Evolutionary conservation across 2,113 vertebrate species (phyloP).

Genomic region (Osmerus mordax): DNA sequence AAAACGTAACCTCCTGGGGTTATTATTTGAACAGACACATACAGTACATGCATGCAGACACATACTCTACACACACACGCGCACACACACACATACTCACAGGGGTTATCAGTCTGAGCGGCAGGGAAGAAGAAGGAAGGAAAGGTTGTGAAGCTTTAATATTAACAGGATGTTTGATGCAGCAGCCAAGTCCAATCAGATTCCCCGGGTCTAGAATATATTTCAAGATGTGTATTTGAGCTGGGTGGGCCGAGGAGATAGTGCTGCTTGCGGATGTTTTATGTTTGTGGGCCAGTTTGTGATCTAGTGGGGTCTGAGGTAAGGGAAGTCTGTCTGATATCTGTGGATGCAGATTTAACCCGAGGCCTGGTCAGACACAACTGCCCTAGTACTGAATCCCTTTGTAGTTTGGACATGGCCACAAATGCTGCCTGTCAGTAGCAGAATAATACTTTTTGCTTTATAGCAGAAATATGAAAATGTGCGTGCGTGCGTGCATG

Average conservation of each 20-base stretch:
- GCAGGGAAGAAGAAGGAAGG: slow-evolving; percentile 41
- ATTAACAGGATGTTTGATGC: slow-evolving; percentile 62
- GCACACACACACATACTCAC: slow-evolving; percentile 6
- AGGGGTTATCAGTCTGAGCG: slow-evolving; percentile 33
- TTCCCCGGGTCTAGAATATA: slow-evolving; percentile 52
- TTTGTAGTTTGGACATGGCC: not conserved
- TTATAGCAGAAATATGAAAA: too few relatives aligned
- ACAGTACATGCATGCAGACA: not conserved
- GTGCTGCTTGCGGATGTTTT: slow-evolving; percentile 36
- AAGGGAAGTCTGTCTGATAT: slow-evolving; percentile 10
- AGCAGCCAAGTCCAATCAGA: slow-evolving; percentile 37
- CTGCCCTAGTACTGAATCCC: slow-evolving; percentile 47
- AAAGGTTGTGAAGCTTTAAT: slow-evolving; percentile 50
- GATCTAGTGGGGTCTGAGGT: not conserved
- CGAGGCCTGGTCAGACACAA: slow-evolving; percentile 30
- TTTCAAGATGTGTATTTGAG: slow-evolving; percentile 56
- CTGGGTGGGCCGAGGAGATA: slow-evolving; percentile 22
- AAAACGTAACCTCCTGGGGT: slow-evolving; percentile 10
- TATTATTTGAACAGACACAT: slow-evolving; percentile 6
- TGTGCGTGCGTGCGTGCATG: not conserved
- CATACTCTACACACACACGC: not conserved
- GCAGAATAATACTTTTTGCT: not conserved
- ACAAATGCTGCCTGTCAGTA: not conserved
- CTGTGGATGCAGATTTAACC: slow-evolving; percentile 38
- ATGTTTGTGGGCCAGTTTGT: slow-evolving; percentile 32